Percentiles rank a stretch among this genome's conserved stretches.
These are phyloP conservation scores for Scomberomorus guttatus DNA, from an alignment of 2,797 vertebrate genomes.

Conservation along the genomic window DNA sequence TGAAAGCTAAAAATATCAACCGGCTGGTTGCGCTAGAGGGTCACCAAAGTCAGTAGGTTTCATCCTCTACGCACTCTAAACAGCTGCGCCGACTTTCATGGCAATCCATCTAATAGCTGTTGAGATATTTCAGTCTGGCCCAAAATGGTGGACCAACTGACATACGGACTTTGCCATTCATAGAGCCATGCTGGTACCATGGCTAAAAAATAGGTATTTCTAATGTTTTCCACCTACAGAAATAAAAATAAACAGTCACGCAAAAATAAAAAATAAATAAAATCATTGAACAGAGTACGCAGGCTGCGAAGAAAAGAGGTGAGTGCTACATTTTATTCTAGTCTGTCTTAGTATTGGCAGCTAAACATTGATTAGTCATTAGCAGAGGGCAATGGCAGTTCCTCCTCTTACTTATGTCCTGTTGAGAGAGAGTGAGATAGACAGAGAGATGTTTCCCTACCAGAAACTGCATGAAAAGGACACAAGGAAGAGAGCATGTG, in stretches of 20 bases:
- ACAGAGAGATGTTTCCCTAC: not conserved
- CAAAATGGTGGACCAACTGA: not conserved
- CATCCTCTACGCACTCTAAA: no score
- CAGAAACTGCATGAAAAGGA: slow-evolving; percentile 12
- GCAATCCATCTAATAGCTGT: no score
- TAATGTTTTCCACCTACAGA: not conserved
- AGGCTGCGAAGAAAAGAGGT: not conserved
- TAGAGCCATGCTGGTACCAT: not conserved
- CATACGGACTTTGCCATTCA: not conserved
- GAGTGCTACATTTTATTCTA: slow-evolving; percentile 4
- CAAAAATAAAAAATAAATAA: not conserved
- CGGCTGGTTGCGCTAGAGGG: no score
- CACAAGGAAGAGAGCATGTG: not conserved
- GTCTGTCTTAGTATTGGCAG: slow-evolving; percentile 25
- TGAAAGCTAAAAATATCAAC: no score
- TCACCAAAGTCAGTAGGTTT: no score
- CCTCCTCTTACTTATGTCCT: slow-evolving; percentile 6
- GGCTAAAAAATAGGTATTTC: not conserved
- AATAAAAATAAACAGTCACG: not conserved
- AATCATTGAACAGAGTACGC: not conserved
- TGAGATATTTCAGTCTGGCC: not conserved
- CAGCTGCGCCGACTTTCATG: no score
- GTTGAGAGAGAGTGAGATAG: not conserved
- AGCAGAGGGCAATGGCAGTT: slow-evolving; percentile 5
- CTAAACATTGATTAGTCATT: slow-evolving; percentile 35